Evolutionary conservation across 2,113 vertebrate genomes (phyloP), one percentile per base, ranked within the genome.

Genomic region (Pelmatolapia mariae): DNA sequence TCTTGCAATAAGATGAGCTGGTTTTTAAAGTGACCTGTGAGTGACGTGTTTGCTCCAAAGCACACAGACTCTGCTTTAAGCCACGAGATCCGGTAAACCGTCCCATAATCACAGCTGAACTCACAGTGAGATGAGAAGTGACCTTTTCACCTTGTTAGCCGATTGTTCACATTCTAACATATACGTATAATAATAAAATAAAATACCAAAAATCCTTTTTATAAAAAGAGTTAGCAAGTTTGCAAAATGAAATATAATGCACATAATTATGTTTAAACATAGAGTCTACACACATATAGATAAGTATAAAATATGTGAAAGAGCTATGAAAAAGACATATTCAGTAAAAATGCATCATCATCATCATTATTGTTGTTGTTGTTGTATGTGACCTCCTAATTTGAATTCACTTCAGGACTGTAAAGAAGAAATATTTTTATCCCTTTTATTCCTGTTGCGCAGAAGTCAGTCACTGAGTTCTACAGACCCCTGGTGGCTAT

Each of bases 101-200:
- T 87, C 82, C 82, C 85, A 85, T 31, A 13, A 19, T 61, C 71
- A 53, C 84, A 50, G 13, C 26, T 52, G 54, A 84, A 5, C 53
- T 92, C 89, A 29, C 93, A 73, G 78, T 54, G 47, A 78, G 31
- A 84, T 19, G 89, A 87, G 10, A 92, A 40, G 16, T 91, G 93
- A 93, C 90, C 93, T 92, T 82, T 92, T 85, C 80, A 87, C 88
- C 92, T 52, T 5, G 8, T 33, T 7, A 11, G 10, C 78, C 52
- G 22, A 59, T 83, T 89, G 83, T 66, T 24, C 7, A 83, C 89
- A 91, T 93, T 93, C 80, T 93, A 53, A 82, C 88, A 86, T 1
- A 11, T 16, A 71, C 36, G 2, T 52, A 80, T 8, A 76, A 45
- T 26, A 7, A 73, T 45, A 45, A 68, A 59, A 18, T 56, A 19